Evolutionary conservation across 2,888 invertebrate species (phyloP), one percentile per base, ranked within the genome.

Genomic region (Amiota communis): DNA sequence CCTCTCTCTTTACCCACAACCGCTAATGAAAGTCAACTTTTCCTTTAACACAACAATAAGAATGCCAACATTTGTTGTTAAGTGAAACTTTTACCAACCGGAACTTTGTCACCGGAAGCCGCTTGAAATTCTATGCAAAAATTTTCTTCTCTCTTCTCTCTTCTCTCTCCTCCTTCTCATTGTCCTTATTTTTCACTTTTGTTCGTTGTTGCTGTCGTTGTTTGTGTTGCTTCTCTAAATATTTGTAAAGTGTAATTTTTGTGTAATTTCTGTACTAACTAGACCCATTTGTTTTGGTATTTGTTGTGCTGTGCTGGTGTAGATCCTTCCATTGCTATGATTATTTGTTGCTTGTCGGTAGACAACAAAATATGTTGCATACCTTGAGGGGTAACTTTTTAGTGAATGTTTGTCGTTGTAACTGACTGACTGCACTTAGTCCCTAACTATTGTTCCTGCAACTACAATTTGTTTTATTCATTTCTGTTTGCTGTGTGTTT

Each of bases 11-110:
- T 47, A 20, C 17, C 67, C 49, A 17, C 46, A 75, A 75, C 74
- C 76, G 73, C 76, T 76, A 76, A 76, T 76, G 76, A 76, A 76
- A 74, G 76, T 76, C 74, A 76, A 74, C 72, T 70, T 57, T 23
- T 17, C 15, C 23, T 17, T 61, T 49, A 68, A 47, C 23, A 6
- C 36, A 36, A 36, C 6, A 36, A 36, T 36, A 36, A 36, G 36
- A 36, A 36, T 36, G 36, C 36, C 36, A 51, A 49, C 67, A 68
- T 68, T 68, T 68, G 46, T 57, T 17, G 70, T 70, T 70, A 15
- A 36, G 53, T 17, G 23, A 46, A 57, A 56, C 20, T 71, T 71
- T 57, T 53, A 10, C 12, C 20, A 46, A 67, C 20, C 67, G 49
- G 17, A 67, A 68, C 49, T 68, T 36, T 11, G 36, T 8, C 63